These are phyloP conservation scores for Amphipyra berbera DNA, from an alignment of 2,888 invertebrate genomes.

Conservation along the genomic window DNA sequence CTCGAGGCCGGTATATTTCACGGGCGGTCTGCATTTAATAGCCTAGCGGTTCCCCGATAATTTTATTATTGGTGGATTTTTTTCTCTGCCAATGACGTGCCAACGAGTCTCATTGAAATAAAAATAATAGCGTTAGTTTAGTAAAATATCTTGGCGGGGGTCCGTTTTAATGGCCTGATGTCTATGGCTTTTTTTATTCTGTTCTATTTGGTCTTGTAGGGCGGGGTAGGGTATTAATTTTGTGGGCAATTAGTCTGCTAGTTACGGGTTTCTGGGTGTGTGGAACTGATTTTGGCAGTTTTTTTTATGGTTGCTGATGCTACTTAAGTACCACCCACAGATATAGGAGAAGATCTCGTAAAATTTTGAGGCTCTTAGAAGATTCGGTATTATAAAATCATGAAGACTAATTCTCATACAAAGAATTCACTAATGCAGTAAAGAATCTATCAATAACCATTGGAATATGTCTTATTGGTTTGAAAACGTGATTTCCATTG, in stretches of 20 bases:
- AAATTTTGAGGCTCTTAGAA: no score
- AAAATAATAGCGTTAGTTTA: slow-evolving; percentile 78
- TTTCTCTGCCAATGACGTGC: slow-evolving; percentile 78
- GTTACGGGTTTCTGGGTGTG: slow-evolving; percentile 47
- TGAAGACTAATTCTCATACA: no score
- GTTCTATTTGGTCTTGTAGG: slow-evolving; percentile 61
- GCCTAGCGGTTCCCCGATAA: slow-evolving; percentile 85
- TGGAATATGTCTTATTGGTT: no score
- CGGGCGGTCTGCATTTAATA: slow-evolving; percentile 88
- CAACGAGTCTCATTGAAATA: slow-evolving; percentile 74
- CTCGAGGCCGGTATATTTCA: slow-evolving; percentile 82
- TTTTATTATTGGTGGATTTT: slow-evolving; percentile 88
- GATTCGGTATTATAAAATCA: no score
- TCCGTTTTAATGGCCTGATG: slow-evolving; percentile 61
- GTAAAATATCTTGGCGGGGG: slow-evolving; percentile 72
- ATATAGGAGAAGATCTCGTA: background rate
- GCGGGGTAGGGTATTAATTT: slow-evolving; percentile 53
- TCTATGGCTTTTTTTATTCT: slow-evolving; percentile 58
- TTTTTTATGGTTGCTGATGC: slow-evolving; percentile 1
- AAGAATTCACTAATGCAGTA: no score
- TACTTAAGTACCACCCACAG: background rate
- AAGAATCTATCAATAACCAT: no score
- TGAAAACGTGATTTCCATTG: no score
- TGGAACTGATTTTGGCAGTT: slow-evolving; percentile 20
- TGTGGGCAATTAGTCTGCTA: slow-evolving; percentile 55